Conservation (phyloP, 2,113 vertebrate genomes). For the Xenotilapia flavipinnis region DNA sequence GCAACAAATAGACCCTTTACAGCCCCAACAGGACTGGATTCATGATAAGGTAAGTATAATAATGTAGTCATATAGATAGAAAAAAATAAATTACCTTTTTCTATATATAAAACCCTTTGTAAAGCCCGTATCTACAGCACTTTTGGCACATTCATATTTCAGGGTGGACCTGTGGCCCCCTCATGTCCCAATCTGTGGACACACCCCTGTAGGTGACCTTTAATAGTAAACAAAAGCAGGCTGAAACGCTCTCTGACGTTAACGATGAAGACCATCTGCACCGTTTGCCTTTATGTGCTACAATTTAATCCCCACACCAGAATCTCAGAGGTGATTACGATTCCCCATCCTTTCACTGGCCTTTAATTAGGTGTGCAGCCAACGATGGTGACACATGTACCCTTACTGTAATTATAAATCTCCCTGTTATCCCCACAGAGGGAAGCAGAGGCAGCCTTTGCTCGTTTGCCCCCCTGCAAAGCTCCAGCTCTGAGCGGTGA, state of each 20-base stretch:
- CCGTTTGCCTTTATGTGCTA: background rate
- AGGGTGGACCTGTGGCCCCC: background rate
- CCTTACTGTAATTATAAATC: background rate
- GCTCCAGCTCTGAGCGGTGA: background rate
- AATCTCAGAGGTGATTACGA: constrained; percentile 20
- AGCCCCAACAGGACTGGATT: background rate
- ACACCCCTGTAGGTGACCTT: background rate
- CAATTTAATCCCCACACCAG: background rate
- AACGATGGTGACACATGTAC: background rate
- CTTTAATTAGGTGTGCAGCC: background rate
- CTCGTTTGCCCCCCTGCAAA: background rate
- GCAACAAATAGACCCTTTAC: background rate
- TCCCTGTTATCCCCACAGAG: background rate
- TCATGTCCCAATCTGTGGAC: background rate
- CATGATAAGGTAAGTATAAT: background rate
- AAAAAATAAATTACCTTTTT: accelerated
- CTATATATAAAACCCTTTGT: background rate
- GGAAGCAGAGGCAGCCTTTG: background rate
- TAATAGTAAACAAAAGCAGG: background rate
- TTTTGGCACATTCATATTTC: accelerated
- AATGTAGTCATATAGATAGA: background rate
- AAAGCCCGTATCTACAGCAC: accelerated
- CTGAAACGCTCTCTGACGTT: background rate
- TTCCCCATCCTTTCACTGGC: background rate
- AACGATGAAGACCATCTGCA: background rate